These are phyloP conservation scores for Chaetogeoica ovagalla DNA, from an alignment of 2,888 invertebrate genomes.

Conservation along the genomic window DNA sequence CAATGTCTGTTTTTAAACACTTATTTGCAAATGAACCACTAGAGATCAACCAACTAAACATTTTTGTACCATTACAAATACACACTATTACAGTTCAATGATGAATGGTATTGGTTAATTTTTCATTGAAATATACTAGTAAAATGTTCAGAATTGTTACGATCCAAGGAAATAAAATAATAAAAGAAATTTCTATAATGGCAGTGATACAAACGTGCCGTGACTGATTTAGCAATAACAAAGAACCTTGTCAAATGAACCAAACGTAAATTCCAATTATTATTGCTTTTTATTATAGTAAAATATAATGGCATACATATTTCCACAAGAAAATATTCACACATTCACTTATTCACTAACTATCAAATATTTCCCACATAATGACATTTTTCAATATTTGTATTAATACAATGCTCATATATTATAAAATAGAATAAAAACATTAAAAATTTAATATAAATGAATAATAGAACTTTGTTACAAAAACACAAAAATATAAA, in stretches of 20 bases:
- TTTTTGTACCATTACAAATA: constrained; percentile 36
- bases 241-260: constrained; percentile 26
- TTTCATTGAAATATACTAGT: neutral
- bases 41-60: constrained; percentile 48
- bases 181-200: constrained; percentile 36
- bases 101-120: constrained; percentile 4
- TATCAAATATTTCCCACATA: neutral
- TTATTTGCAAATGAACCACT: constrained; percentile 36
- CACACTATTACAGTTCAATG: neutral
- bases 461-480: neutral
- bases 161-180: constrained; percentile 18
- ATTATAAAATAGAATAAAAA: neutral
- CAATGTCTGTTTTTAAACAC: constrained; percentile 43
- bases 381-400: neutral
- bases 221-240: constrained; percentile 42
- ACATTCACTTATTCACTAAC: constrained; percentile 7
- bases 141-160: constrained; percentile 19
- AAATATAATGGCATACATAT: constrained; percentile 14
- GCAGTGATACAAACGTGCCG: constrained; percentile 26
- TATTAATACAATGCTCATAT: too few relatives aligned
- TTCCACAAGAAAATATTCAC: constrained; percentile 4
- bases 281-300: constrained; percentile 19
- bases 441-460: neutral
- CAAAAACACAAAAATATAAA: neutral
- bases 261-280: constrained; percentile 22